Conservation (phyloP, 2,113 vertebrate species). For the Axis porcinus region DNA sequence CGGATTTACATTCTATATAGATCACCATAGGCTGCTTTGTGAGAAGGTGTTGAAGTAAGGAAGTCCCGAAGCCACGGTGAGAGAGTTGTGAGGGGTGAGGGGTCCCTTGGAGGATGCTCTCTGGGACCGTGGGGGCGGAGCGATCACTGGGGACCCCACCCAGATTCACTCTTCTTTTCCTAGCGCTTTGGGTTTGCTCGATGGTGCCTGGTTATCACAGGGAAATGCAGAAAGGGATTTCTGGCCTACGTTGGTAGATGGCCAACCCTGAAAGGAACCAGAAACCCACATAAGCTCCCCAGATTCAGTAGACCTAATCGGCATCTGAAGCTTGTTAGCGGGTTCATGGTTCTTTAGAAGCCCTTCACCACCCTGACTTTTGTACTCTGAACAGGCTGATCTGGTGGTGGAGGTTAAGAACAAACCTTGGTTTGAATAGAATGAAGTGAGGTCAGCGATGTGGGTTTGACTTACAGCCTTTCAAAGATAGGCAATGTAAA, state of each 20-base stretch:
- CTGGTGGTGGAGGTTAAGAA: neutral
- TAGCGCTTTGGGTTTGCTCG: neutral
- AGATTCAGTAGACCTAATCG: neutral
- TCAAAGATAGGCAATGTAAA: neutral
- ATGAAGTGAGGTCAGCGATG: conserved; percentile 11
- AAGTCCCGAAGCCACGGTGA: neutral
- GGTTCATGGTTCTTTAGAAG: neutral
- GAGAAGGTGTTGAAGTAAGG: neutral
- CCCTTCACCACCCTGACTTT: neutral
- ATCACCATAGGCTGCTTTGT: neutral
- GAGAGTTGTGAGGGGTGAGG: too few relatives aligned
- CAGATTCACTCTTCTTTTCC: neutral
- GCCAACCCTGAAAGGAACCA: neutral
- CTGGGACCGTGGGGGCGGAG: neutral
- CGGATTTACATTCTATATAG: neutral
- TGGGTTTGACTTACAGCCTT: conserved; percentile 27
- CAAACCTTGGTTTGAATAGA: conserved; percentile 25
- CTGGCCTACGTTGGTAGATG: neutral
- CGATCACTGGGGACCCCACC: too few relatives aligned
- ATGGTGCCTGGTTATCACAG: neutral
- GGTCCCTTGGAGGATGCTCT: neutral
- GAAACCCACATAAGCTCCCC: neutral
- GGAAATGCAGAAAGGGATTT: conserved; percentile 2
- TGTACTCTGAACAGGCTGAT: neutral
- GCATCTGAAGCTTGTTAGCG: conserved; percentile 29